Conservation (phyloP, 1,140 invertebrate species). For the Dreissena rostriformis region DNA sequence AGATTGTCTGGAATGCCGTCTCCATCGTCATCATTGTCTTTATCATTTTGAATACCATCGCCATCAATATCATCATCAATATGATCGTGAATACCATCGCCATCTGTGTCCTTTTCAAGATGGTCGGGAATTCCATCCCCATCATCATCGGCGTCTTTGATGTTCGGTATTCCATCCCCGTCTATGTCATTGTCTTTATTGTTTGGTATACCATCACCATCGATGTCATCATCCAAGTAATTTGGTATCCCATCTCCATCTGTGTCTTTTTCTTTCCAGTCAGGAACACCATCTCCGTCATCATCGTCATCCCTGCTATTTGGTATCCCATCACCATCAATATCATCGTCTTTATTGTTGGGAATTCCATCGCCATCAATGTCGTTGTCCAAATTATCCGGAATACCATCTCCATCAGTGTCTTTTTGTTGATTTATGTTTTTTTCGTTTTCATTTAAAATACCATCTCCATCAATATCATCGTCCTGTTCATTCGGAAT, state of each 20-base stretch:
- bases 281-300: slow-evolving; percentile 67
- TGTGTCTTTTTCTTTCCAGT: slow-evolving; percentile 60
- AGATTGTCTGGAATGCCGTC: slow-evolving; percentile 76
- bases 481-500: slow-evolving; percentile 64
- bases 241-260: slow-evolving; percentile 70
- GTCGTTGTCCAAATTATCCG: slow-evolving; percentile 65
- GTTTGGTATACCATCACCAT: slow-evolving; percentile 73
- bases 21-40: slow-evolving; percentile 72
- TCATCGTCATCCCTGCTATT: slow-evolving; percentile 68
- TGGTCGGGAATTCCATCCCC: slow-evolving; percentile 73
- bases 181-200: slow-evolving; percentile 70
- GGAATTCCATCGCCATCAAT: slow-evolving; percentile 62
- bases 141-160: slow-evolving; percentile 65
- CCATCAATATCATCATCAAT: slow-evolving; percentile 70
- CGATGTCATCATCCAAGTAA: slow-evolving; percentile 64
- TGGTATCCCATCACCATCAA: slow-evolving; percentile 72
- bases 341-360: slow-evolving; percentile 59
- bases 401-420: slow-evolving; percentile 70
- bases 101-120: slow-evolving; percentile 68
- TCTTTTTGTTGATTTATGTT: slow-evolving; percentile 60
- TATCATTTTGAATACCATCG: slow-evolving; percentile 73
- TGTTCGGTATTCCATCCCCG: slow-evolving; percentile 73
- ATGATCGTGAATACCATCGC: slow-evolving; percentile 73
- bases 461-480: slow-evolving; percentile 71
- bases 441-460: slow-evolving; percentile 70